Base-by-base conservation (phyloP, 1,140 invertebrate genomes). In the Calliphora vicina region DNA sequence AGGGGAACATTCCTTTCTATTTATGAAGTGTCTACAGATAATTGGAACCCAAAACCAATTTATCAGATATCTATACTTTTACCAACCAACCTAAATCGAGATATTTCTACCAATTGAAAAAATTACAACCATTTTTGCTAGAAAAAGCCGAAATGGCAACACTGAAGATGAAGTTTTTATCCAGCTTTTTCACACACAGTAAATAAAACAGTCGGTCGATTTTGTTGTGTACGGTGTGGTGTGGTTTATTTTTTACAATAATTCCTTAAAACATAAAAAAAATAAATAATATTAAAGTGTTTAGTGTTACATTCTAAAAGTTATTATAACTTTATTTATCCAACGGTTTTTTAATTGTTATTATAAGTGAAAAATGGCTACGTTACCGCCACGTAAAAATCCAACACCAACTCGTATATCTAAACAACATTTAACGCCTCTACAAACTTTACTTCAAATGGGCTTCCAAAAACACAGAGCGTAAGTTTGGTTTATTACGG, bases 391-490 rank as follows among this genome's bases (percentile, higher is more conserved):
- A 57, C 91, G 94, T 80, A 94, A 94, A 91, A 94, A 94, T 91
- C 92, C 93, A 57, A 94, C 93, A 83, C 93, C 93, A 15, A 94
- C 93, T 72, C 86, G 93, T 92, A 93, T 93, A 85, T 94, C 93
- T 17, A 95, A 95, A 91, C 94, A 95, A 89, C 93, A 95, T 89
- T 89, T 94, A 84, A 94, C 94, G 78, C 94, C 96, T 26, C 91
- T 96, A 84, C 94, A 97, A 91, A 96, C 95, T 26, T 91, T 97
- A 27, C 90, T 97, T 80, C 96, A 97, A 91, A 95, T 97, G 94
- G 96, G 96, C 45, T 97, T 97, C 91, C 94, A 95, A 2, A 96
- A 94, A 91, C 94, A 96, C 85, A 93, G 96, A 93, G 96, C 95
- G 96, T 97, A 93, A 94, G 94, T 93, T 73, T 29, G 1, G 0